Conservation (phyloP, 1,140 invertebrate species). For the Galleria mellonella region DNA sequence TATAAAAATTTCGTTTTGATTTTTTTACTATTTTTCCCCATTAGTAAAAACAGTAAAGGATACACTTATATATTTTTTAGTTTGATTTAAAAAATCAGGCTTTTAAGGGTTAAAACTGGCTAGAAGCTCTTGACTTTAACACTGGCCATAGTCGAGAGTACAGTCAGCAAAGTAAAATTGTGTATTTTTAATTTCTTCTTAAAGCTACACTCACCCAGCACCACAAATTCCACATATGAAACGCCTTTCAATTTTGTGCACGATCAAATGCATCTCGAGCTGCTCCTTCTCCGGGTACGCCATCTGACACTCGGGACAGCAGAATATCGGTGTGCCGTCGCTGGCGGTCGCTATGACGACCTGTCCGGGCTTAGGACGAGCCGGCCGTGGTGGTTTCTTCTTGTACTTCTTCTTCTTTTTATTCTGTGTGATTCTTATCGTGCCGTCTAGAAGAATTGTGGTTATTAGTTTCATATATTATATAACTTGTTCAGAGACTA, state of each 20-base stretch:
- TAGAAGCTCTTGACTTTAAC: too few species aligned
- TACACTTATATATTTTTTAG: too few species aligned
- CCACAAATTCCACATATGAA: constrained; percentile 78
- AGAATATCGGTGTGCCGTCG: constrained; percentile 83
- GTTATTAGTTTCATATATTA: too few species aligned
- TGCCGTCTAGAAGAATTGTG: constrained; percentile 27
- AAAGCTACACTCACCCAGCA: constrained; percentile 64
- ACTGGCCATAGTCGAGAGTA: too few species aligned
- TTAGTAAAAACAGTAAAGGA: too few species aligned
- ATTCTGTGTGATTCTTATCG: constrained; percentile 40
- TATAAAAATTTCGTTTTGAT: too few species aligned
- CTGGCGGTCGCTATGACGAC: constrained; percentile 82
- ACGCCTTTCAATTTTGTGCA: constrained; percentile 85
- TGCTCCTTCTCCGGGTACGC: constrained; percentile 85
- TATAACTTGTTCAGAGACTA: not conserved
- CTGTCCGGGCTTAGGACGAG: constrained; percentile 81
- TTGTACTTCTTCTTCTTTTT: constrained; percentile 88
- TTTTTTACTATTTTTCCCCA: too few species aligned
- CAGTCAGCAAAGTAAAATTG: too few species aligned
- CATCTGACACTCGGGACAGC: constrained; percentile 87
- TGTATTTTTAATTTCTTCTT: too few species aligned
- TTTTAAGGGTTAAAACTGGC: too few species aligned
- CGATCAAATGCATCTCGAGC: constrained; percentile 83
- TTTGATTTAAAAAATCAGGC: too few species aligned
- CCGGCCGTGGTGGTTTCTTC: constrained; percentile 84